Percentiles rank a stretch among this genome's conserved stretches.
phyloP scores from a whole-genome alignment of 2,797 vertebrate species.

The Cossypha heuglini region DNA sequence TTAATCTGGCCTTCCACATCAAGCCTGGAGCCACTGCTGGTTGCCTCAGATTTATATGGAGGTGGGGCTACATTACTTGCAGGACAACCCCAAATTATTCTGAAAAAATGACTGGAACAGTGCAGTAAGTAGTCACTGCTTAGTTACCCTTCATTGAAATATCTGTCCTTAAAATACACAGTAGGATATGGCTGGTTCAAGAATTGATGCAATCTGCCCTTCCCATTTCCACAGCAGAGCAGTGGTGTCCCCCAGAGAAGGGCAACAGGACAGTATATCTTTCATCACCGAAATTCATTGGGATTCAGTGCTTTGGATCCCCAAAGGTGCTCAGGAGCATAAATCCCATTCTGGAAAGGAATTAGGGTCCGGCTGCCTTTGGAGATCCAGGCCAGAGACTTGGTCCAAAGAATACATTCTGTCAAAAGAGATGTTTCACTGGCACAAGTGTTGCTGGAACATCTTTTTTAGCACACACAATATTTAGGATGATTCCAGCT shows the following conservation, averaged over 20 bases:
- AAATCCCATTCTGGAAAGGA: slow-evolving; percentile 34
- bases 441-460: neutral
- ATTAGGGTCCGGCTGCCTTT: neutral
- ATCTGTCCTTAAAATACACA: neutral
- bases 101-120: neutral
- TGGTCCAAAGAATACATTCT: neutral
- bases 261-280: neutral
- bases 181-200: neutral
- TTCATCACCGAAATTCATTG: neutral
- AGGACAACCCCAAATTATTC: neutral
- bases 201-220: neutral
- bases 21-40: neutral
- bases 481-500: neutral
- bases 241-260: neutral
- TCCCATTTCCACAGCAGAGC: neutral
- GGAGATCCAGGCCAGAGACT: slow-evolving; percentile 4
- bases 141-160: neutral
- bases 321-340: slow-evolving; percentile 5
- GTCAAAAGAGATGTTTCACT: neutral
- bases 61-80: neutral
- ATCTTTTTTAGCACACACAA: neutral
- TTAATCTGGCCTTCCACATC: neutral
- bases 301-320: neutral
- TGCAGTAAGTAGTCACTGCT: neutral
- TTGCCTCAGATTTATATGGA: neutral